Base-by-base conservation (phyloP, 2,113 vertebrate genomes). In the Alouatta palliata region DNA sequence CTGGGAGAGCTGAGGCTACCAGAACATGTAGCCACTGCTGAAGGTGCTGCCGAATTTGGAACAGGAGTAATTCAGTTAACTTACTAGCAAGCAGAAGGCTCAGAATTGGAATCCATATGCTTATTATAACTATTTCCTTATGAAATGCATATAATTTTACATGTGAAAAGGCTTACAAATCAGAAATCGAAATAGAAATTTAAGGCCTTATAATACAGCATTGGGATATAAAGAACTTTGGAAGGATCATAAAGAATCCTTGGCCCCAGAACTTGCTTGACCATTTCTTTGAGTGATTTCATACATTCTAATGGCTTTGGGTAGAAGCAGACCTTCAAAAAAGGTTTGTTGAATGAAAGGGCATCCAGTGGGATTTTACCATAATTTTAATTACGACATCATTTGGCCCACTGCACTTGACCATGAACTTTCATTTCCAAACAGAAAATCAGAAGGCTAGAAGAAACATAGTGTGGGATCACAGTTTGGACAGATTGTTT, bases 401-500 rank as follows among this genome's bases (percentile, higher is more conserved):
- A 45, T 86, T 71, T 96, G 25, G 27, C 6, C 35, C 58, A 64
- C 19, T 64, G 9, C 3, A 83, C 83, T 86, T 96, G 35, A 82
- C 9, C 30, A 87, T 52, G 11, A 86, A 88, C 35, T 95, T 94
- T 79, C 19, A 93, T 71, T 96, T 95, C 13, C 1, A 94, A 97
- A 91, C 0, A 75, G 21, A 97, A 94, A 93, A 45, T 90, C 32
- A 89, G 47, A 93, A 89, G 20, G 71, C 9, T 82, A 61, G 32
- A 47, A 19, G 12, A 95, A 84, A 43, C 32, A 91, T 35, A 90
- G 0, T 73, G 5, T 61, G 81, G 40, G 68, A 73, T 40, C 82
- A n/a, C 25, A 89, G 9, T 58, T 77, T 79, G 8, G 35, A 47
- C n/a, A 86, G 27, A 70, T 54, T 10, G 19, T 66, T 64, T 70